Conservation (phyloP, 2,797 vertebrate species). For the Hippoglossus hippoglossus region DNA sequence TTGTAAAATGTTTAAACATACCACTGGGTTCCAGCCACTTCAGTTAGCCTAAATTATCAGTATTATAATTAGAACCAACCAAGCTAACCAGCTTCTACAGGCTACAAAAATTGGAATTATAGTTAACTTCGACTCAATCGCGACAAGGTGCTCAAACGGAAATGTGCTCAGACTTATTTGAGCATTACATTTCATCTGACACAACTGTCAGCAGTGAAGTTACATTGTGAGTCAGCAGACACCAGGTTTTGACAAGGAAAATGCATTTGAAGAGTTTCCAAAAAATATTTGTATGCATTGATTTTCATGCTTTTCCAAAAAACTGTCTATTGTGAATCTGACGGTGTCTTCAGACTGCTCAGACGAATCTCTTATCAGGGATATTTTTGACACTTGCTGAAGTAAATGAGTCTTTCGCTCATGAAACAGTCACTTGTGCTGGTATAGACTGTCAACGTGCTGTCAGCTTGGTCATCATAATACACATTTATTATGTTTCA, state of each 20-base stretch:
- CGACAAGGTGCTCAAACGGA: neutral
- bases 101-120: neutral
- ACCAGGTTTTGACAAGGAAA: neutral
- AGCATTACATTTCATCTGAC: conserved; percentile 7
- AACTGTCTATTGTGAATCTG: neutral
- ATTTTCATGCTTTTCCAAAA: neutral
- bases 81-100: neutral
- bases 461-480: too few species aligned
- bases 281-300: neutral
- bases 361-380: neutral
- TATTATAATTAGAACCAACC: neutral
- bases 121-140: neutral
- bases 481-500: neutral
- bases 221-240: neutral
- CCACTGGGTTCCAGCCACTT: neutral
- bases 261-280: neutral
- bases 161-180: neutral
- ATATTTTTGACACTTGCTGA: neutral
- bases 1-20: neutral
- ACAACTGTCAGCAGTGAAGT: neutral
- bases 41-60: neutral
- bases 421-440: too few species aligned
- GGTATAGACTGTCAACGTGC: too few species aligned
- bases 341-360: neutral
- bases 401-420: neutral